Evolutionary conservation across 2,888 invertebrate species (phyloP).

Genomic region (Xestia xanthographa): DNA sequence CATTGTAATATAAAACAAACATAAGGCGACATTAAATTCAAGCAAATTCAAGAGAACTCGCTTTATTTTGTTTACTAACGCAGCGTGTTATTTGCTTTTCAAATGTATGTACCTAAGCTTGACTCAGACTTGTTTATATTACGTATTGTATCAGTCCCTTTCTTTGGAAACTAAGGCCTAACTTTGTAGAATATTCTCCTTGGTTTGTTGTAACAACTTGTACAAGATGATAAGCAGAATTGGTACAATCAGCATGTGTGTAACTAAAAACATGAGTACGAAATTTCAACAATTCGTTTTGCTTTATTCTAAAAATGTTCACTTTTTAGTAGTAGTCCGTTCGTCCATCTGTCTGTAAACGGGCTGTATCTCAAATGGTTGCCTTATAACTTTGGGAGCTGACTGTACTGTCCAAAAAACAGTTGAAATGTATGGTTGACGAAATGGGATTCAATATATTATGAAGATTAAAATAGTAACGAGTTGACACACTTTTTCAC

Average conservation of each 20-base stretch:
- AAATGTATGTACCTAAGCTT: slow-evolving; percentile 68
- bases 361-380: no score
- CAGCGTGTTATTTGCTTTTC: slow-evolving; percentile 73
- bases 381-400: no score
- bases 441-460: no score
- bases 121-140: slow-evolving; percentile 65
- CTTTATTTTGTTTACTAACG: slow-evolving; percentile 73
- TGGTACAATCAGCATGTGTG: neutral
- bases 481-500: no score
- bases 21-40: slow-evolving; percentile 72
- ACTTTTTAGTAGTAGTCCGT: no score
- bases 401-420: no score
- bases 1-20: slow-evolving; percentile 75
- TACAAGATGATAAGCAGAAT: slow-evolving; percentile 44
- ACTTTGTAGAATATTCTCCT: slow-evolving; percentile 39
- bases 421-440: no score
- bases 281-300: neutral
- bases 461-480: no score
- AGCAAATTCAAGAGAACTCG: slow-evolving; percentile 73
- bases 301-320: neutral
- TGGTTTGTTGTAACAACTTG: slow-evolving; percentile 37
- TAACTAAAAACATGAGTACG: slow-evolving; percentile 2
- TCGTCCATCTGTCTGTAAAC: no score
- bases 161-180: slow-evolving; percentile 44
- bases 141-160: slow-evolving; percentile 61